Evolutionary conservation across 2,888 invertebrate species (phyloP), one percentile per base, ranked within the genome.

Genomic region (Temnothorax rugatulus): DNA sequence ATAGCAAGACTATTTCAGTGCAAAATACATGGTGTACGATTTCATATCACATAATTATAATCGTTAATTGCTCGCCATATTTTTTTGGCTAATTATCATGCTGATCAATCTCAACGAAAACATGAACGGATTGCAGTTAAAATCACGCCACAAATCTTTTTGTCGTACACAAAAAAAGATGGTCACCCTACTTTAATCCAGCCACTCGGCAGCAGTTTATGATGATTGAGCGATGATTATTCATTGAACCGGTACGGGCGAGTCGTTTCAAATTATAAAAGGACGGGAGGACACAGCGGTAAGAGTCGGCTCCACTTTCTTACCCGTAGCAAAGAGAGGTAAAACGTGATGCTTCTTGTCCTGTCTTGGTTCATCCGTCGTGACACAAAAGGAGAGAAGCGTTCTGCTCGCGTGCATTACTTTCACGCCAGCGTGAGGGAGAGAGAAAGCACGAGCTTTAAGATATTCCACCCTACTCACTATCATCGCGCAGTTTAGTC

Each of bases 191-290:
- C 44, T 68, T 77, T 68, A 57, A 77, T 77, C 44, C 68, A 59
- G 61, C 81, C 73, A 76, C 54, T 82, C 79, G 61, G 68, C 79
- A 50, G 47, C 64, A 15, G 47, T 88, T 88, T 87, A 88, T 85
- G 88, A 85, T 84, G 83, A 88, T 87, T 79, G 87, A 83, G 84
- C 87, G 82, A 88, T 87, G 83, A 88, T 83, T 88, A 88, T 88
- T 88, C 86, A 73, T 86, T 77, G 88, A 79, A 77, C 61, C 54
- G 75, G 54, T 64, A 73, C 25, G 25, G 61, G 21, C 44, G 71
- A n/a, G 21, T 73, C 41, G 73, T 59, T 63, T 34, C 61, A 63
- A 68, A 79, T 86, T 75, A 69, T 75, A 44, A 52, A 79, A 75
- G 79, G 71, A 82, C 66, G 41, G 15, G 15, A 63, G 63, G 75